Evolutionary conservation across 1,140 invertebrate species (phyloP).

Genomic region (Sycophaga agraensis): DNA sequence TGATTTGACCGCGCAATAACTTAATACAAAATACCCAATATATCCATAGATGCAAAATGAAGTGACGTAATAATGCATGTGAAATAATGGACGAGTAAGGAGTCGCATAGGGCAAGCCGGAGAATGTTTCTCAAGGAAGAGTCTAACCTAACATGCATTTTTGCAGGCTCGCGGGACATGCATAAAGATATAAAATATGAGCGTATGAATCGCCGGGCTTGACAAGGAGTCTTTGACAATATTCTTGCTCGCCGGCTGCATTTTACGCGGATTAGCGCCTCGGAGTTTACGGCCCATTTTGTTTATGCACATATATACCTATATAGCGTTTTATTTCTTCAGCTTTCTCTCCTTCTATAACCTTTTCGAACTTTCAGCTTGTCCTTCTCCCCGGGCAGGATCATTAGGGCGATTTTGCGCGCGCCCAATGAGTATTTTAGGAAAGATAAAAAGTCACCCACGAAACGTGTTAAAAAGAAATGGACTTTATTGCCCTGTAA

Average conservation of each 20-base stretch:
- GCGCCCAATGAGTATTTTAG: conserved; percentile 20
- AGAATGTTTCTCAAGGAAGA: conserved; percentile 1
- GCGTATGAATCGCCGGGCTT: conserved; percentile 45
- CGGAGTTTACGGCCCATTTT: conserved; percentile 48
- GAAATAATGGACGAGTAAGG: too few species aligned
- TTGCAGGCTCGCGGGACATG: not conserved
- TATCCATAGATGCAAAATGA: too few species aligned
- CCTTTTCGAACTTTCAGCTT: not conserved
- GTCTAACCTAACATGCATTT: conserved; percentile 40
- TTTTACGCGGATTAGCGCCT: conserved; percentile 50
- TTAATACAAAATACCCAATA: too few species aligned
- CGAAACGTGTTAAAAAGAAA: conserved; percentile 7
- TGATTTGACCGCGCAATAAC: too few species aligned
- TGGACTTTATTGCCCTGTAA: not conserved
- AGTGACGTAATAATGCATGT: too few species aligned
- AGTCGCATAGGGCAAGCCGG: too few species aligned
- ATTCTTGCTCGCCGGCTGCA: conserved; percentile 42
- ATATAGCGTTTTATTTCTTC: too few species aligned
- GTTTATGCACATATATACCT: conserved; percentile 48
- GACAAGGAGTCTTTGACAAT: conserved; percentile 47
- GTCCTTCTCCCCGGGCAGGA: too few species aligned
- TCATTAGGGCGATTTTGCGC: too few species aligned
- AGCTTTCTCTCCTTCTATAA: too few species aligned
- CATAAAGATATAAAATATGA: conserved; percentile 47
- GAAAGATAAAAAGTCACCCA: conserved; percentile 21